Conservation (phyloP, 2,113 vertebrate genomes). For the Lasiurus cinereus region DNA sequence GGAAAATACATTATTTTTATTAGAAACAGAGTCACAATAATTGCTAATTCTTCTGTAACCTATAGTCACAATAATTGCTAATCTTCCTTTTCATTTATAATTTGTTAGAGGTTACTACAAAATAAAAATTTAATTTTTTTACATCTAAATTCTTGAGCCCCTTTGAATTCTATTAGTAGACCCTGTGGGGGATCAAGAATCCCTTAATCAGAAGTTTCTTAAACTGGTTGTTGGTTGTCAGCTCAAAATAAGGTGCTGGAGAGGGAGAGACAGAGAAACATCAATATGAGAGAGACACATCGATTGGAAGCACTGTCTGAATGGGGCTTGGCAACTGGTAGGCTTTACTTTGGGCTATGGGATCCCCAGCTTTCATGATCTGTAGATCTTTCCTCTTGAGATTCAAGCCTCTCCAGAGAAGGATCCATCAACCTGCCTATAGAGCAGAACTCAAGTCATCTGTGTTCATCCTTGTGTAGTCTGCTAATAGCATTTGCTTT, state of each 20-base stretch:
- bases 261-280: neutral
- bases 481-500: conserved; percentile 43
- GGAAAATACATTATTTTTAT: conserved; percentile 49
- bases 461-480: neutral
- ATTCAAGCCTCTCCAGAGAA: neutral
- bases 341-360: neutral
- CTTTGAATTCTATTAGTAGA: conserved; percentile 15
- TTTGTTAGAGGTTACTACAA: neutral
- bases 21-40: neutral
- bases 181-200: neutral
- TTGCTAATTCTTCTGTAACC: neutral
- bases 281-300: neutral
- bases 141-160: neutral
- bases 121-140: neutral
- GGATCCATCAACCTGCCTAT: neutral
- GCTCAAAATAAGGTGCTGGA: neutral
- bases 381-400: neutral
- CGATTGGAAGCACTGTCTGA: neutral
- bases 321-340: neutral
- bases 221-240: neutral
- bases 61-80: neutral
- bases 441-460: neutral
- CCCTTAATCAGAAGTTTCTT: neutral
- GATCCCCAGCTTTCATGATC: neutral
- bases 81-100: neutral